Base-by-base conservation (phyloP, 2,113 vertebrate species). In the Myiopsitta monachus region DNA sequence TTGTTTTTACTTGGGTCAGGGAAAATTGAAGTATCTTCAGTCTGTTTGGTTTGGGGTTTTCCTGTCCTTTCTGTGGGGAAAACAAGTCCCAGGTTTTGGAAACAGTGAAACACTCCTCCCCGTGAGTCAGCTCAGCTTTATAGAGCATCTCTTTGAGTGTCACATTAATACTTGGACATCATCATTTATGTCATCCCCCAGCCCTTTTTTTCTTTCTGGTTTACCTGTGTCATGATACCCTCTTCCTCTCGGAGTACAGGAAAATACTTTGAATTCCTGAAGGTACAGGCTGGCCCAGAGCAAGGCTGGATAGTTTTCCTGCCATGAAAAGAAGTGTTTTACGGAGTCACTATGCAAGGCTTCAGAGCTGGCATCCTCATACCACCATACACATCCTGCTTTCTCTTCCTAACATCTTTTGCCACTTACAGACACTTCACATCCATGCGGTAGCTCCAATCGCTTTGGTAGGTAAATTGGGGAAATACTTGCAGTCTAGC, bases 1-100 rank as follows among this genome's bases (percentile, higher is more conserved):
- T 88, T 90, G 44, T 51, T 95, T 91, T 94, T 9, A 36, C 33
- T 72, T 81, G 47, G 44, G n/a, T 72, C 73, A 74, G 55, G 64
- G 38, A 81, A 77, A 90, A 80, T 30, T 90, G 54, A 94, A 92
- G 62, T 63, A 69, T 69, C 78, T 82, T 51, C 69, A 80, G 31
- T 36, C 67, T 95, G 31, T 91, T 89, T 83, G 75, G 72, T 83
- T 96, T 97, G 88, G 91, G 90, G 91, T 74, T 97, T 96, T 95
- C 74, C 77, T 89, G 87, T 92, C 51, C 24, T 59, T 89, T 94
- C 64, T 72, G 39, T 49, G 74, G 33, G 77, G 79, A 95, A 97
- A 90, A 90, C 54, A 93, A 81, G 68, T 47, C 61, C 39, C 74
- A 4, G 31, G 36, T 78, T 94, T 91, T 81, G 5, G 94, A 93